Evolutionary conservation across 2,113 vertebrate species (phyloP), one percentile per base, ranked within the genome.

Genomic region (Ahaetulla prasina): DNA sequence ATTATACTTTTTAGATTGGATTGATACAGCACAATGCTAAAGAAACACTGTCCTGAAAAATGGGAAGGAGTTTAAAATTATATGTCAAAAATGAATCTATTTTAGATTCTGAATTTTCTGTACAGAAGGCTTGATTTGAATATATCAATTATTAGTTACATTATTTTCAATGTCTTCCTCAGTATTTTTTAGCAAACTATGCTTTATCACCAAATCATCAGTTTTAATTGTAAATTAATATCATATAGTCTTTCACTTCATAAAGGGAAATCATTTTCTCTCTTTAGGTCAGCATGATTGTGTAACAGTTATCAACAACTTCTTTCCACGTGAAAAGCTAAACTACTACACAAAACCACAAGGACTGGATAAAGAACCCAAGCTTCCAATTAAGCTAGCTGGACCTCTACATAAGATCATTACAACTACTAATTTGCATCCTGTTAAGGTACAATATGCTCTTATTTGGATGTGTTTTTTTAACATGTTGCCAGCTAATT

Each of bases 281-380:
- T 92, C 1, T 96, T 95, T 95, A 99, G 99, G 99, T 68, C 99
- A 99, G 90, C 99, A 99, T 93, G 99, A 99, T 94, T 99, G 99
- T 84, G 99, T 99, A 94, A 99, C 99, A 0, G 97, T 99, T 91
- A 99, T 99, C 97, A 99, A 99, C 96, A 99, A 99, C 96, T 99
- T 99, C 97, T 99, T 99, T 95, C 98, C 99, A 3, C 98, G 99
- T 22, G 98, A 99, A 94, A 98, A 98, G 80, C 96, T 99, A 95
- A 99, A 99, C 93, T 99, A 99, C 96, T 99, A 99, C 94, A 99
- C 99, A 80, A 99, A 98, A 94, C 95, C 97, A 8, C 99, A 99
- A 97, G 99, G 99, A 84, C 94, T 99, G 93, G 99, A 99, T 97
- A 99, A 98, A 95, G 99, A 99, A 91, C 98, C 99, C 6, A 99